Percentiles rank a stretch among this genome's conserved stretches.
These are phyloP conservation scores for Oreohelix idahoensis DNA, from an alignment of 1,140 invertebrate genomes.

Conservation along the genomic window DNA sequence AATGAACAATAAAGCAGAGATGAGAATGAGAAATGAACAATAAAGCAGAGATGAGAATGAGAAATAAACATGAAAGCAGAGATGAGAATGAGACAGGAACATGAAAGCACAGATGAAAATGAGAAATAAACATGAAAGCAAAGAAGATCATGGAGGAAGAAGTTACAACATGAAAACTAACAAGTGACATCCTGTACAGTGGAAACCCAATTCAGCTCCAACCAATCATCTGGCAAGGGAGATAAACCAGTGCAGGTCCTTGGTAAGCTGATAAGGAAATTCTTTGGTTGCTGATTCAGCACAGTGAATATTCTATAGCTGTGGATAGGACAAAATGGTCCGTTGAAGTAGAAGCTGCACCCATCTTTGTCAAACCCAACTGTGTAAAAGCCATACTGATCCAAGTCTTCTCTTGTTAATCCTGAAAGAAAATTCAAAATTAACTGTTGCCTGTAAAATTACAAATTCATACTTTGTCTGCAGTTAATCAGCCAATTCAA, in stretches of 20 bases:
- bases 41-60: too few relatives aligned
- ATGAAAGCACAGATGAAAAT: too few relatives aligned
- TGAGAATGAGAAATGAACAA: too few relatives aligned
- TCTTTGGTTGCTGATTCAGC: constrained; percentile 51
- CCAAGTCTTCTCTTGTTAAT: constrained; percentile 52
- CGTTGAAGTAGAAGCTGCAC: constrained; percentile 59
- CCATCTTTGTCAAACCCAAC: constrained; percentile 53
- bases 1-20: too few relatives aligned
- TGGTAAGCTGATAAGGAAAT: constrained; percentile 53
- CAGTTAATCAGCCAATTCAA: too few relatives aligned
- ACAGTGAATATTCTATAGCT: constrained; percentile 52
- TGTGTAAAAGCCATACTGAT: constrained; percentile 58
- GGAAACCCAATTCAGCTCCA: constrained; percentile 56
- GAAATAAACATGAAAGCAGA: too few relatives aligned
- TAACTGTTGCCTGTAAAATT: neutral
- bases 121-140: too few relatives aligned
- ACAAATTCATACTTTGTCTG: too few relatives aligned
- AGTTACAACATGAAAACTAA: constrained; percentile 28
- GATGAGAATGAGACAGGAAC: too few relatives aligned
- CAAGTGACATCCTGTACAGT: constrained; percentile 54
- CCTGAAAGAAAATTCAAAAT: constrained; percentile 34
- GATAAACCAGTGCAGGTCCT: constrained; percentile 56
- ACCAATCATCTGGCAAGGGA: constrained; percentile 53
- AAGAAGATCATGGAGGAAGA: too few relatives aligned
- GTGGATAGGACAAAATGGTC: constrained; percentile 56